Percentiles rank a stretch among this genome's conserved stretches.
phyloP scores from a whole-genome alignment of 2,888 invertebrate genomes.

The Vesta saturnalis region DNA sequence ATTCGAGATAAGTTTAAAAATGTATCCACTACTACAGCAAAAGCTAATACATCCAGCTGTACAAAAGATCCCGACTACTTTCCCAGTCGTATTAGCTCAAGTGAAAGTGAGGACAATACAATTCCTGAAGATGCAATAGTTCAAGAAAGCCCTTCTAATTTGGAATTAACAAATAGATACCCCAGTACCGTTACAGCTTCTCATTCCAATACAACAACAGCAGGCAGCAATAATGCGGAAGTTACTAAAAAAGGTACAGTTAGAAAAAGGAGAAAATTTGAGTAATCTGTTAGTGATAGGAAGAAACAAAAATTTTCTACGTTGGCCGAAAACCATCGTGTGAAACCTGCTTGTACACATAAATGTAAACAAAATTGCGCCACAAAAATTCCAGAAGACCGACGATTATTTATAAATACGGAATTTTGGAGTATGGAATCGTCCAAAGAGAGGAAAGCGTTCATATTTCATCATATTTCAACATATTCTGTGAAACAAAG shows the following conservation, averaged over 20 bases:
- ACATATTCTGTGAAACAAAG: slow-evolving; percentile 5
- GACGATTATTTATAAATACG: slow-evolving; percentile 1
- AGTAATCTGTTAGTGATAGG: too few species aligned
- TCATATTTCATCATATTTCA: slow-evolving; percentile 9
- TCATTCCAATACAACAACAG: background rate
- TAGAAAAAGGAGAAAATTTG: background rate
- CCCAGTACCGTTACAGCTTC: background rate
- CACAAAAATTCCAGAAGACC: slow-evolving; percentile 5
- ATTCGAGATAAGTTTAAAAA: background rate
- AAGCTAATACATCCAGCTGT: background rate
- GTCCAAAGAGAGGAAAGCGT: slow-evolving; percentile 4
- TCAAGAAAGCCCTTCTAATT: background rate
- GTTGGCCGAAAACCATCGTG: background rate
- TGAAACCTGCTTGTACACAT: background rate
- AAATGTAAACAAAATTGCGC: background rate
- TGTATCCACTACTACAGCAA: background rate
- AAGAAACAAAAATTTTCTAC: slow-evolving; percentile 1
- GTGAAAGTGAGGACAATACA: background rate
- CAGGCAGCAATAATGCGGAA: background rate
- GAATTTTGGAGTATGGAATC: slow-evolving; percentile 7
- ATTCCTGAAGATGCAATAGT: background rate
- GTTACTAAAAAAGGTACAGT: slow-evolving; percentile 2
- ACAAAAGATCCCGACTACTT: background rate
- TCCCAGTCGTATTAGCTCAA: background rate
- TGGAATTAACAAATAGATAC: background rate